Evolutionary conservation across 1,140 invertebrate genomes (phyloP), one percentile per base, ranked within the genome.

Genomic region (Kradibia gibbosae): DNA sequence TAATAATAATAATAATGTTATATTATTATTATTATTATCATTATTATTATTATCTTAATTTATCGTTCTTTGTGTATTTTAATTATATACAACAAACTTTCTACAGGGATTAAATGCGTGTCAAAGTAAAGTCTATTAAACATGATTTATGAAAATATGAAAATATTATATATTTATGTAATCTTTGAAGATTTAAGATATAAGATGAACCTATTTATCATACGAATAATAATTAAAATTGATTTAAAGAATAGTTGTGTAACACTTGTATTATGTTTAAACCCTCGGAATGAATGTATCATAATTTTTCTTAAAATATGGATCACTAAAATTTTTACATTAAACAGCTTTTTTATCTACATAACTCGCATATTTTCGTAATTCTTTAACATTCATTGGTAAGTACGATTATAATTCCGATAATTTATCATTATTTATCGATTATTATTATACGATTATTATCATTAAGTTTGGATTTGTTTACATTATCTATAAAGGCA

Each of bases 191-290:
- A n/a, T 15, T 13, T 25, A 20, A 36, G 22, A 15, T 55, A 11
- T 7, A 67, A 31, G 75, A 50, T 78, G 60, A 78, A 78, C 34
- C n/a, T 53, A 50, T 62, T 67, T 78, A 67, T 45, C 72, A 31
- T 7, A 15, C 10, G 3, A 50, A 25, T 73, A 73, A n/a, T n/a
- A n/a, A n/a, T n/a, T n/a, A n/a, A n/a, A n/a, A 45, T 45, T 48
- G 45, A 62, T 62, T 62, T 7, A 62, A 31, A 31, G 15, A 62
- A 17, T 34, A 62, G 20, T 62, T 34, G 34, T 25, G 17, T 20
- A 62, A 62, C 17, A 62, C 5, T 36, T 62, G n/a, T 20, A 62
- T 60, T 31, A 60, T 13, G 22, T 4, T 36, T 20, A 8, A 4
- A 39, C 34, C 62, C 39, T 67, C 31, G 13, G 0, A 22, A 5